Evolutionary conservation across 1,140 invertebrate species (phyloP), one percentile per base, ranked within the genome.

Genomic region (Drosophila pandora): DNA sequence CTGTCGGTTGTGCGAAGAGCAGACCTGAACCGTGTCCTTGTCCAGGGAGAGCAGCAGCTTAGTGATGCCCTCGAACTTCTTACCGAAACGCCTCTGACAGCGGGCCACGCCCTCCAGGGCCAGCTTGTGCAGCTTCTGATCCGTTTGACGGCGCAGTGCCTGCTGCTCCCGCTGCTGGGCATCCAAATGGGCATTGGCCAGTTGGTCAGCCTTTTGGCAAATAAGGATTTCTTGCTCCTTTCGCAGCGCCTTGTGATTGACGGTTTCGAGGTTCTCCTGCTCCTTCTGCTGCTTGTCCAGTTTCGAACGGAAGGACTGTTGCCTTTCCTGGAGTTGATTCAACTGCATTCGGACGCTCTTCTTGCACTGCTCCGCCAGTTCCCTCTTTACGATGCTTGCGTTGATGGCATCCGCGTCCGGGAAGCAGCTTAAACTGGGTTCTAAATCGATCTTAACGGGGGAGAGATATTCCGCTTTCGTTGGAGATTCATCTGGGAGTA

Each of bases 11-110:
- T 78, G 83, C 2, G 63, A 53, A 10, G 62, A 28, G 41, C 83
- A 87, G 2, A 84, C 74, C 25, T 87, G 72, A 1, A 87, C 65
- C 1, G 64, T 76, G 3, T 90, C 73, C 32, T 79, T 77, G 58
- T 91, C 84, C 22, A 91, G 60, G 0, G 83, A 64, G 12, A 87
- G 65, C 1, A 91, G 55, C 34, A 89, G 28, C 37, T 80, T 76
- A 0, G 75, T 64, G 2, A 91, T 72, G 4, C 28, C 50, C 48
- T 91, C 90, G 34, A 87, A 91, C 60, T 80, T 82, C 7, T 43
- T 21, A 10, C 71, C 65, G 17, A 91, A 91, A 12, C 83, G 64
- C 6, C 48, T 41, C 34, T 90, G 87, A 30, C 78, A 91, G 13
- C 85, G 72, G 0, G 84, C 67, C 4, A 90, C 69, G 3, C 76